These are phyloP conservation scores for Nothobranchius furzeri DNA, from an alignment of 2,113 vertebrate species.

Conservation along the genomic window DNA sequence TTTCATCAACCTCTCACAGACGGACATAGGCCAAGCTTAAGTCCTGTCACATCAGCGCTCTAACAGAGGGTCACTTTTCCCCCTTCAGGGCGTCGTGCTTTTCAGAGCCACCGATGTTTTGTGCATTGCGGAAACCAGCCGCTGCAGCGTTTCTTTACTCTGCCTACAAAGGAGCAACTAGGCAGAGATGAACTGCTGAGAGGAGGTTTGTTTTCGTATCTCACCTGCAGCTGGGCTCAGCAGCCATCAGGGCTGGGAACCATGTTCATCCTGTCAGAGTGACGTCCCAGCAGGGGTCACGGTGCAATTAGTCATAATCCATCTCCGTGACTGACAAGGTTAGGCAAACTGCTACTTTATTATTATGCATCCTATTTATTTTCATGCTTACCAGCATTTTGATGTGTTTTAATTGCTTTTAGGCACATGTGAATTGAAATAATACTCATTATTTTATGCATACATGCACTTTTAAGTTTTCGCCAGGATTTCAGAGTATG, in stretches of 20 bases:
- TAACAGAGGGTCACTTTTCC: constrained; percentile 19
- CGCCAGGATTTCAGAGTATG: background rate
- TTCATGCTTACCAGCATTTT: constrained; percentile 28
- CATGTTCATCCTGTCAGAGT: constrained; percentile 37
- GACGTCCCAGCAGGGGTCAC: constrained; percentile 43
- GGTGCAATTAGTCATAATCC: constrained; percentile 60
- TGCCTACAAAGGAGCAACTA: background rate
- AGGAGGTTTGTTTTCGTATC: constrained; percentile 29
- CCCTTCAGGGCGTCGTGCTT: background rate
- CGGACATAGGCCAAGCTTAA: constrained; percentile 27
- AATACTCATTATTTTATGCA: background rate
- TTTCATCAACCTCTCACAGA: constrained; percentile 48
- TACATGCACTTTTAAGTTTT: background rate
- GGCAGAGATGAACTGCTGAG: constrained; percentile 4
- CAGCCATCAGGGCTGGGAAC: constrained; percentile 21
- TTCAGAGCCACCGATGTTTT: constrained; percentile 15
- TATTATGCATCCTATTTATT: constrained; percentile 38
- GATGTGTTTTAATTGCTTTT: constrained; percentile 28
- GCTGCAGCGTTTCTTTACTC: constrained; percentile 3
- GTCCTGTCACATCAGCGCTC: constrained; percentile 48
- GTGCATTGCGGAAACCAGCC: constrained; percentile 6
- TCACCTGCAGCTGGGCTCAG: constrained; percentile 29
- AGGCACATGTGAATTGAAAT: constrained; percentile 5
- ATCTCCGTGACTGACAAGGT: constrained; percentile 48
- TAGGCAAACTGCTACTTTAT: constrained; percentile 32